Evolutionary conservation across 1,140 invertebrate genomes (phyloP).

Genomic region (Drosophila arizonae): DNA sequence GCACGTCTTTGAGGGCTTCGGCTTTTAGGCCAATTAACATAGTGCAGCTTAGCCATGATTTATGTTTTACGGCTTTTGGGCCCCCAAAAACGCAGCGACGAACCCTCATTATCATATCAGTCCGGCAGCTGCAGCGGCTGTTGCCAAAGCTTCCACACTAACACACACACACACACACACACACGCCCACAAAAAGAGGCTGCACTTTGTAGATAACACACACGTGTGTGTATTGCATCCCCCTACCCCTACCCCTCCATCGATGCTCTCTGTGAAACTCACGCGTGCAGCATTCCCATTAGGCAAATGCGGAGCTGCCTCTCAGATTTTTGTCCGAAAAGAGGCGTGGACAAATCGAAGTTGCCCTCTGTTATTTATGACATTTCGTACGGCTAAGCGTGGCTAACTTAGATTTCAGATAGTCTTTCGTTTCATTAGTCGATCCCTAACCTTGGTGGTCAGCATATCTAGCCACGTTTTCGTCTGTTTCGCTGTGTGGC

Average conservation of each 20-base stretch:
- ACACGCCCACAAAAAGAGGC: constrained; percentile 17
- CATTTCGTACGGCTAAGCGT: constrained; percentile 13
- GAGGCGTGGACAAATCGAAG: constrained; percentile 67
- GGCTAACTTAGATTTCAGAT: constrained; percentile 59
- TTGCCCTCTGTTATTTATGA: constrained; percentile 62
- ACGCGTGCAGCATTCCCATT: constrained; percentile 57
- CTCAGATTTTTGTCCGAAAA: constrained; percentile 28
- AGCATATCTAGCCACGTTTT: constrained; percentile 61
- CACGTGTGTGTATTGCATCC: constrained; percentile 7
- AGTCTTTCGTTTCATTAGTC: constrained; percentile 35
- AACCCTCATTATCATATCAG: constrained; percentile 73
- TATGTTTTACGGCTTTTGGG: constrained; percentile 37
- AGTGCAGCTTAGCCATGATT: constrained; percentile 73
- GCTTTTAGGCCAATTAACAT: constrained; percentile 71
- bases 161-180: no score
- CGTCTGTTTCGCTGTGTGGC: background rate
- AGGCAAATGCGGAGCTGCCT: constrained; percentile 48
- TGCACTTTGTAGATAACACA: constrained; percentile 38
- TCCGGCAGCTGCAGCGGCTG: constrained; percentile 49
- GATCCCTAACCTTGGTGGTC: constrained; percentile 28
- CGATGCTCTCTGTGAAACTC: constrained; percentile 17
- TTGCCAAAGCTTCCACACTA: background rate
- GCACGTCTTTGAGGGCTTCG: constrained; percentile 15
- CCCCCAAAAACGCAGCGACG: constrained; percentile 5
- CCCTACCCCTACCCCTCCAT: background rate